phyloP scores from a whole-genome alignment of 2,113 vertebrate genomes.

The Suncus etruscus region DNA sequence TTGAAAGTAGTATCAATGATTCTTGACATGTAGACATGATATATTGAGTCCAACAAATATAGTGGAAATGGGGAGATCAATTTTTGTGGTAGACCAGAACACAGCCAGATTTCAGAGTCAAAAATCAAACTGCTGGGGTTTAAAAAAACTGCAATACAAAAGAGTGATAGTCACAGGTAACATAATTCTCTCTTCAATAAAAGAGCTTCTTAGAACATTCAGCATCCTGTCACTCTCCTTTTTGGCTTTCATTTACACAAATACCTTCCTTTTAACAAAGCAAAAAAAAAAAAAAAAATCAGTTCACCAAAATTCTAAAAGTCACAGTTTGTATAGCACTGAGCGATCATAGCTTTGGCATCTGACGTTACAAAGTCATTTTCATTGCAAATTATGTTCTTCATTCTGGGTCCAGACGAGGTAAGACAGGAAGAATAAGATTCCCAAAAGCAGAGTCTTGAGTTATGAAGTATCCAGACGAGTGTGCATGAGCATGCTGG shows the following conservation, averaged over 20 bases:
- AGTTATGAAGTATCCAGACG: slow-evolving; percentile 98
- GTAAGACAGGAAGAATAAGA: slow-evolving; percentile 97
- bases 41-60: neutral
- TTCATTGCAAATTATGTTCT: slow-evolving; percentile 53
- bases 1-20: slow-evolving; percentile 49
- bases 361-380: slow-evolving; percentile 57
- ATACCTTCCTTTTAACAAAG: slow-evolving; percentile 66
- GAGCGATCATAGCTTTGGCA: slow-evolving; percentile 60
- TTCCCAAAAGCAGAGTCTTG: slow-evolving; percentile 99
- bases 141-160: neutral
- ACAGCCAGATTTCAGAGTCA: slow-evolving; percentile 11
- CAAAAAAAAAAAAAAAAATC: slow-evolving; percentile 61
- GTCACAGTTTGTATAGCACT: slow-evolving; percentile 64
- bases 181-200: neutral
- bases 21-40: slow-evolving; percentile 38
- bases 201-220: neutral
- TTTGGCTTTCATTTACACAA: slow-evolving; percentile 29
- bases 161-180: neutral
- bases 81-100: neutral
- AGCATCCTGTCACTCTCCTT: neutral
- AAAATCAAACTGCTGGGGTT: slow-evolving; percentile 23
- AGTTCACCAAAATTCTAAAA: slow-evolving; percentile 64
- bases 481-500: slow-evolving; percentile 96
- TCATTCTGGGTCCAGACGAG: slow-evolving; percentile 94
- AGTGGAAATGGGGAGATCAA: neutral